Percentiles rank a stretch among this genome's conserved stretches.
Conservation (phyloP, 92 coral and sea anemone species). For the Micromussa lordhowensis region DNA sequence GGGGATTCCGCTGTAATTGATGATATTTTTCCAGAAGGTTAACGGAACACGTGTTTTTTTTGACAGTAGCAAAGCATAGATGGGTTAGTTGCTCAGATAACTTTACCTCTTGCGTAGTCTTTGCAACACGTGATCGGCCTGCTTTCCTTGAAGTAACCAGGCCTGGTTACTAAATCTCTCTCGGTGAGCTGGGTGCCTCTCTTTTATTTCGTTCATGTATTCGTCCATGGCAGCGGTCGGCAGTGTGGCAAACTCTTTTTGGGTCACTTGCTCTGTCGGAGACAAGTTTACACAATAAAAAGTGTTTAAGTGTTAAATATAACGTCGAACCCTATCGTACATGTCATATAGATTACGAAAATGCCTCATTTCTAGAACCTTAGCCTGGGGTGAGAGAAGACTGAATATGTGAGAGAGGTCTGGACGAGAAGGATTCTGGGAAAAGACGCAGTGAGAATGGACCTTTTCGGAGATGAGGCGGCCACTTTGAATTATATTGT, state of each 20-base stretch:
- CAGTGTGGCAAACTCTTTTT: slow-evolving; percentile 74
- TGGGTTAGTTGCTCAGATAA: not conserved
- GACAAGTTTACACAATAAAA: not conserved
- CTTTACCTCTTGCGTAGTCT: slow-evolving; percentile 73
- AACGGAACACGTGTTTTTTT: too few relatives aligned
- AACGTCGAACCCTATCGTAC: not conserved
- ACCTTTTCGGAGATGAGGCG: too few relatives aligned
- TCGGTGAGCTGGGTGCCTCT: slow-evolving; percentile 85
- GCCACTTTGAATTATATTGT: too few relatives aligned
- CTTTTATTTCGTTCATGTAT: slow-evolving; percentile 81
- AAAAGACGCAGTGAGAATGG: too few relatives aligned
- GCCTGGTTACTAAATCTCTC: slow-evolving; percentile 96
- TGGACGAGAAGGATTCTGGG: too few relatives aligned
- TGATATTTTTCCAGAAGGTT: too few relatives aligned
- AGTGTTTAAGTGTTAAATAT: not conserved
- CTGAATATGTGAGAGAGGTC: too few relatives aligned
- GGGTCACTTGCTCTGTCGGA: slow-evolving; percentile 55
- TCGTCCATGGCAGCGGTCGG: slow-evolving; percentile 95
- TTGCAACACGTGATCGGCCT: slow-evolving; percentile 69
- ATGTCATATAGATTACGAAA: not conserved
- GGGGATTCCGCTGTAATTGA: too few relatives aligned
- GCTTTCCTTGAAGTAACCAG: slow-evolving; percentile 87
- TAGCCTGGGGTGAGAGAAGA: too few relatives aligned
- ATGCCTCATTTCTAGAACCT: not conserved
- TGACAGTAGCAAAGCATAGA: too few relatives aligned